These are phyloP conservation scores for Brachionus rubens DNA, from an alignment of 1,140 invertebrate species.

Conservation along the genomic window DNA sequence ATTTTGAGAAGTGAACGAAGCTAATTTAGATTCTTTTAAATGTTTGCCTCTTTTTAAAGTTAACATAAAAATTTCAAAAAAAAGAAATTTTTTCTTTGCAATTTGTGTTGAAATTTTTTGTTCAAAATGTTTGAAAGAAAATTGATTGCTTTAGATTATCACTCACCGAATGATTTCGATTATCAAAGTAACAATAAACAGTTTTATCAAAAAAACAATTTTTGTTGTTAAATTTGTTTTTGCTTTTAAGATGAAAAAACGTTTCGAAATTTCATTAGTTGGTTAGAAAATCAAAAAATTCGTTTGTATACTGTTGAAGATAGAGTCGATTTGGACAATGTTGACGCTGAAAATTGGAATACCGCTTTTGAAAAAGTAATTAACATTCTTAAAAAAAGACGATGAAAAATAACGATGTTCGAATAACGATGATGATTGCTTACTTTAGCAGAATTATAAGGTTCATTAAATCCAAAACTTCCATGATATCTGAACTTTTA, in stretches of 20 bases:
- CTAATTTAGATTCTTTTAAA: too few relatives aligned
- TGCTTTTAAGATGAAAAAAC: constrained; percentile 69
- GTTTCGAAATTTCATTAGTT: constrained; percentile 75
- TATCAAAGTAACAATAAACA: constrained; percentile 42
- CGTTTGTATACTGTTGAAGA: constrained; percentile 81
- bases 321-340: constrained; percentile 68
- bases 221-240: constrained; percentile 36
- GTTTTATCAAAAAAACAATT: constrained; percentile 29
- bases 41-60: too few relatives aligned
- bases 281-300: constrained; percentile 92
- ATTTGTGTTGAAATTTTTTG: too few relatives aligned
- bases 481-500: neutral
- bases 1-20: too few relatives aligned
- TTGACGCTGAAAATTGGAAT: constrained; percentile 68
- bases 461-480: too few relatives aligned
- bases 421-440: too few relatives aligned
- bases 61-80: constrained; percentile 40
- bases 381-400: too few relatives aligned
- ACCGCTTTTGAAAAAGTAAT: constrained; percentile 65
- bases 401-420: too few relatives aligned
- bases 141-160: constrained; percentile 43
- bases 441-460: too few relatives aligned
- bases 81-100: too few relatives aligned
- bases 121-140: constrained; percentile 44
- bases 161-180: constrained; percentile 47